Evolutionary conservation across 1,140 invertebrate species (phyloP).

Genomic region (Hyles vespertilio): DNA sequence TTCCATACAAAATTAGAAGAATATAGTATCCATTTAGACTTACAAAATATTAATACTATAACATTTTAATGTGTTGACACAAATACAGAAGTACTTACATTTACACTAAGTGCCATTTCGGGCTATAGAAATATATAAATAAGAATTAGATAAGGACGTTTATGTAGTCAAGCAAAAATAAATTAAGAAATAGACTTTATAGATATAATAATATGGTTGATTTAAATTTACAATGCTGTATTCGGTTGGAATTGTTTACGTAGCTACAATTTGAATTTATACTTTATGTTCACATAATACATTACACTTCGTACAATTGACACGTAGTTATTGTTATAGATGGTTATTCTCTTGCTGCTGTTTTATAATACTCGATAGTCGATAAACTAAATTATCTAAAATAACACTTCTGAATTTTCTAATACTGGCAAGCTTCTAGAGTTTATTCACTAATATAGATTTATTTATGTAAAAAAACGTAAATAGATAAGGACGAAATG

Average conservation of each 20-base stretch:
- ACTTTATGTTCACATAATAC: constrained; percentile 28
- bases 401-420: constrained; percentile 1
- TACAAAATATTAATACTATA: constrained; percentile 68
- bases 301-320: constrained; percentile 49
- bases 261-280: constrained; percentile 25
- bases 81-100: constrained; percentile 60
- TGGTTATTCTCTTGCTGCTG: constrained; percentile 11
- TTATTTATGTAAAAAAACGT: constrained; percentile 6
- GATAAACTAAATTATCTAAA: constrained; percentile 5
- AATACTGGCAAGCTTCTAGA: constrained; percentile 2
- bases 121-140: constrained; percentile 18
- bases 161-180: constrained; percentile 13
- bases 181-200: constrained; percentile 9
- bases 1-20: constrained; percentile 73
- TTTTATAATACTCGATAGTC: constrained; percentile 4
- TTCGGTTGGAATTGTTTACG: constrained; percentile 17
- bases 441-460: constrained; percentile 2
- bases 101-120: constrained; percentile 37
- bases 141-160: constrained; percentile 25
- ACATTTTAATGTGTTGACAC: constrained; percentile 56
- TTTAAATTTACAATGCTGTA: constrained; percentile 23
- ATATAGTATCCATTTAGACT: constrained; percentile 73
- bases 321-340: constrained; percentile 47
- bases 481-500: constrained; percentile 15
- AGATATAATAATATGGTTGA: constrained; percentile 8